Percentiles rank a stretch among this genome's conserved stretches.
These are phyloP conservation scores for Conistra vaccinii DNA, from an alignment of 2,888 invertebrate species.

Conservation along the genomic window DNA sequence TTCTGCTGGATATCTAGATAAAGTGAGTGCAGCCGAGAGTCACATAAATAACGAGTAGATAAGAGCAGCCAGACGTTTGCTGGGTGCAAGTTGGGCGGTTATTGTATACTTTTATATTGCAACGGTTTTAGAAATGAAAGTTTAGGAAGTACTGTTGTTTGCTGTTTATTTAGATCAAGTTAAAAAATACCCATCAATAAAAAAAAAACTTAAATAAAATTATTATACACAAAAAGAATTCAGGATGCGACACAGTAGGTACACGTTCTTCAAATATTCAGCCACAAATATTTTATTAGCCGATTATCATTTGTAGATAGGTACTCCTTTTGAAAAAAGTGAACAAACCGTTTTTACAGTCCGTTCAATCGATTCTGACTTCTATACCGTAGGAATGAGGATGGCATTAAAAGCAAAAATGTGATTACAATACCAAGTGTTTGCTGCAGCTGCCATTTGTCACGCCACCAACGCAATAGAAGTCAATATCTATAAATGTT, in stretches of 20 bases:
- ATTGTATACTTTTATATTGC: conserved; percentile 37
- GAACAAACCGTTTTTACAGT: too few relatives aligned
- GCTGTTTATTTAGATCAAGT: background rate
- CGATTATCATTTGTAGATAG: background rate
- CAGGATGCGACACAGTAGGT: background rate
- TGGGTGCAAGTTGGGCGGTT: conserved; percentile 33
- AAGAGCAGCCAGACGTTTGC: conserved; percentile 40
- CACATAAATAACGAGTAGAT: conserved; percentile 61
- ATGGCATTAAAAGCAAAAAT: too few relatives aligned
- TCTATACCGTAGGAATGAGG: too few relatives aligned
- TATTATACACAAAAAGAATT: background rate
- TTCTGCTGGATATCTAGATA: conserved; percentile 45
- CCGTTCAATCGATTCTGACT: too few relatives aligned
- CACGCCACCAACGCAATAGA: too few relatives aligned
- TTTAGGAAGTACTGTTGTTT: background rate
- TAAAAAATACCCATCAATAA: background rate
- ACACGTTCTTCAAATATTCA: background rate
- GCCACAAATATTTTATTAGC: too few relatives aligned
- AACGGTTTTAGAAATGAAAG: background rate
- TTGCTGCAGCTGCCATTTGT: too few relatives aligned
- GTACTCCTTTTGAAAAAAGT: too few relatives aligned
- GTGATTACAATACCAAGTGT: too few relatives aligned
- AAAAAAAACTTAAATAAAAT: too few relatives aligned
- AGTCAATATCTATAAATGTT: too few relatives aligned
- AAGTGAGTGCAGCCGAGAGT: conserved; percentile 40